Evolutionary conservation across 2,888 invertebrate species (phyloP).

Genomic region (Serripes groenlandicus): DNA sequence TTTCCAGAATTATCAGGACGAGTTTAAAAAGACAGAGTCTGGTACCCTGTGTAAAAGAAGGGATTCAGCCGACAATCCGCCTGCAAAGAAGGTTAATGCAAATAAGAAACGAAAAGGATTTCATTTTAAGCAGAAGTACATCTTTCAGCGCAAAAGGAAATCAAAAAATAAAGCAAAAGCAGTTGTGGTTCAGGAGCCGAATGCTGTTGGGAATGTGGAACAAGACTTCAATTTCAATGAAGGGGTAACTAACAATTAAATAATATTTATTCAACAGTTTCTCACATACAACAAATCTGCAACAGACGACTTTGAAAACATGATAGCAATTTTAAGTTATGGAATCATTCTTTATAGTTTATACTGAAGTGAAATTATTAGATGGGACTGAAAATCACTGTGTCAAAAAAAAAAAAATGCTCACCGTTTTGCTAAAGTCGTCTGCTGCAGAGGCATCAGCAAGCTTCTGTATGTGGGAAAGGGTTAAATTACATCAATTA

Average conservation of each 20-base stretch:
- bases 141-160: slow-evolving; percentile 61
- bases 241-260: no score
- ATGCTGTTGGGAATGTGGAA: slow-evolving; percentile 11
- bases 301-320: neutral
- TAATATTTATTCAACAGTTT: neutral
- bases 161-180: slow-evolving; percentile 31
- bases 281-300: neutral
- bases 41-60: neutral
- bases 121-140: slow-evolving; percentile 66
- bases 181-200: neutral
- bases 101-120: slow-evolving; percentile 57
- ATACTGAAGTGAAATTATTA: no score
- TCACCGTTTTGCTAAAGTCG: no score
- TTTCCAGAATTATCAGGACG: slow-evolving; percentile 59
- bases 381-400: no score
- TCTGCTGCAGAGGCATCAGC: no score
- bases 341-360: no score
- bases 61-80: slow-evolving; percentile 11
- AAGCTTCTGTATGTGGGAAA: no score
- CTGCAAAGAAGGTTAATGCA: slow-evolving; percentile 10
- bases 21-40: slow-evolving; percentile 44
- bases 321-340: no score
- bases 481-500: no score
- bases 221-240: slow-evolving; percentile 54
- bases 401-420: no score